A percentile compares a stretch with the other conserved stretches of the same genome.
Evolutionary conservation across 2,888 invertebrate species (phyloP).

Genomic region (Melanophora roralis): DNA sequence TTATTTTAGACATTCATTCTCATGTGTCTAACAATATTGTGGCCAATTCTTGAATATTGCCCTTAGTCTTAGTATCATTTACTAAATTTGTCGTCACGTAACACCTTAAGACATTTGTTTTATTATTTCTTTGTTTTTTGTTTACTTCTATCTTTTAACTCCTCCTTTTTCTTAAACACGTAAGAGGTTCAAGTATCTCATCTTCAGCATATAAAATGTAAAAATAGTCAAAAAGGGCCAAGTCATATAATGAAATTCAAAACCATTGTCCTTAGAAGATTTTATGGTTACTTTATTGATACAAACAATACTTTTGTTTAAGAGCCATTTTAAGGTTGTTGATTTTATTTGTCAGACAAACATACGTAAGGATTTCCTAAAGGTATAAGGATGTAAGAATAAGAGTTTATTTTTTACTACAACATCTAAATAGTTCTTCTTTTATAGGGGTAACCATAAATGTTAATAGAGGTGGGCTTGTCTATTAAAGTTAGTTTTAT

Average conservation of each 20-base stretch:
- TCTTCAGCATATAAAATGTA: background rate
- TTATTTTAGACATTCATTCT: background rate
- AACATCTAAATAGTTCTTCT: background rate
- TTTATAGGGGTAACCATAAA: background rate
- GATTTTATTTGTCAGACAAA: background rate
- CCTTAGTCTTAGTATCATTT: too few species aligned
- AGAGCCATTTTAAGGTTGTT: background rate
- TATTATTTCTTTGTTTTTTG: background rate
- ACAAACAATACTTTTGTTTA: background rate
- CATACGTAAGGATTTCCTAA: background rate
- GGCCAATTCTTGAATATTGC: background rate
- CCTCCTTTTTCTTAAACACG: background rate
- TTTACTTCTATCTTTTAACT: background rate
- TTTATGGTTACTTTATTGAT: slow-evolving; percentile 30
- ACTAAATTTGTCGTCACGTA: background rate
- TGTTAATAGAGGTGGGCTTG: background rate
- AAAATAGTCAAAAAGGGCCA: background rate
- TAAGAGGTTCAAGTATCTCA: background rate
- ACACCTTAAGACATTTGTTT: slow-evolving; percentile 19
- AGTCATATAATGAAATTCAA: slow-evolving; percentile 40
- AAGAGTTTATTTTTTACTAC: background rate
- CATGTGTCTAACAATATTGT: background rate
- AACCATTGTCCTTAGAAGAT: slow-evolving; percentile 36
- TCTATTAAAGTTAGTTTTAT: background rate
- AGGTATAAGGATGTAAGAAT: too few species aligned